Base-by-base conservation (phyloP, 2,113 vertebrate genomes). In the Toxostoma redivivum region DNA sequence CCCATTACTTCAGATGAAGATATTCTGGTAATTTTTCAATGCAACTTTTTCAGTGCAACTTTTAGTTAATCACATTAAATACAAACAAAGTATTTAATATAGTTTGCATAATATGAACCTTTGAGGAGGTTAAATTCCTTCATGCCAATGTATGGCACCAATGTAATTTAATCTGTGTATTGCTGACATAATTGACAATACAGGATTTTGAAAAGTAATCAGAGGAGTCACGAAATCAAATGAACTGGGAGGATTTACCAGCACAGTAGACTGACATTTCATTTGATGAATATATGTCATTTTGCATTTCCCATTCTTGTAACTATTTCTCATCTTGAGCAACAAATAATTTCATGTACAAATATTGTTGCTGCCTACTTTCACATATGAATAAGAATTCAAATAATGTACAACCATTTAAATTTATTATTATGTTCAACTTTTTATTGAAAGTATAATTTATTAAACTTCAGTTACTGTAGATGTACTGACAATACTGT, bases 111-210 rank as follows among this genome's bases (percentile, higher is more conserved):
- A 62, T 33, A 56, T 28, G 5, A 2, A 31, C 2, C 25, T 73
- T 77, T 81, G 25, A 92, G 57, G 15, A 79, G 12, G 42, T 83
- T 94, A 70, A 70, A 60, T 93, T 88, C 21, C 37, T 95, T 92
- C 81, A 67, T 67, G 53, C 76, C 90, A 91, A 33, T 50, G 35
- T 69, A 81, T 96, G 70, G 66, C 88, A 90, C 84, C 83, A 96
- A 94, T 66, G 28, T 85, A 54, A 66, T 83, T 96, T 96, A 95
- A 94, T 86, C 85, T 80, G 54, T 86, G 30, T 85, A 92, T 95
- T 97, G 42, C 60, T 97, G 79, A 95, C 48, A 87, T 91, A 97
- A 96, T 93, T 80, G 92, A 85, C 91, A 44, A 61, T 94, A 94
- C 93, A 92, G 86, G 47, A 47, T 60, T 96, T 96, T 93, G 81